Conservation (phyloP, 2,888 invertebrate genomes). For the Punctoribates punctum region DNA sequence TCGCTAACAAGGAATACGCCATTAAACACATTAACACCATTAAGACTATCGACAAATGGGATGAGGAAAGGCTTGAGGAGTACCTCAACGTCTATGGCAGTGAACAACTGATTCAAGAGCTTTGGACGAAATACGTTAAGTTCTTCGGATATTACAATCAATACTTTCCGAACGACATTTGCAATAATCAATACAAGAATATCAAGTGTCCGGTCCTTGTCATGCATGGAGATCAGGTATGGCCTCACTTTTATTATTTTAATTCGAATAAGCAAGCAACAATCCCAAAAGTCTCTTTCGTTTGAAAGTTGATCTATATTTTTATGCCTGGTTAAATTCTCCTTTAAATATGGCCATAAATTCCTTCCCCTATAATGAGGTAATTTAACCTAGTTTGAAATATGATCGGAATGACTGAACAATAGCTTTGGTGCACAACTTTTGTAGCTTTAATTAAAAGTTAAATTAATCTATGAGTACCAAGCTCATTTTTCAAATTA, state of each 20-base stretch:
- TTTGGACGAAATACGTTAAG: neutral
- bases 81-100: neutral
- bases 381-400: too few species aligned
- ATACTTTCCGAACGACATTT: slow-evolving; percentile 4
- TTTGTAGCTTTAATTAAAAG: too few species aligned
- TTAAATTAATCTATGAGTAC: too few species aligned
- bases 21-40: neutral
- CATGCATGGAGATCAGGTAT: slow-evolving; percentile 13
- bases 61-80: neutral
- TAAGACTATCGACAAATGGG: neutral
- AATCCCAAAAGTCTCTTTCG: too few species aligned
- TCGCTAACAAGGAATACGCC: neutral
- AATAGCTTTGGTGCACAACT: too few species aligned
- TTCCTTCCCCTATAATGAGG: too few species aligned
- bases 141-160: neutral
- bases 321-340: too few species aligned
- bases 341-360: too few species aligned
- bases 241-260: neutral
- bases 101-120: neutral
- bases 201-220: neutral
- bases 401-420: too few species aligned
- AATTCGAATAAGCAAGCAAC: too few species aligned
- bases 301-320: too few species aligned
- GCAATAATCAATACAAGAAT: neutral
- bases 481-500: too few species aligned